phyloP scores from a whole-genome alignment of 2,113 vertebrate species.

The Saccopteryx bilineata region DNA sequence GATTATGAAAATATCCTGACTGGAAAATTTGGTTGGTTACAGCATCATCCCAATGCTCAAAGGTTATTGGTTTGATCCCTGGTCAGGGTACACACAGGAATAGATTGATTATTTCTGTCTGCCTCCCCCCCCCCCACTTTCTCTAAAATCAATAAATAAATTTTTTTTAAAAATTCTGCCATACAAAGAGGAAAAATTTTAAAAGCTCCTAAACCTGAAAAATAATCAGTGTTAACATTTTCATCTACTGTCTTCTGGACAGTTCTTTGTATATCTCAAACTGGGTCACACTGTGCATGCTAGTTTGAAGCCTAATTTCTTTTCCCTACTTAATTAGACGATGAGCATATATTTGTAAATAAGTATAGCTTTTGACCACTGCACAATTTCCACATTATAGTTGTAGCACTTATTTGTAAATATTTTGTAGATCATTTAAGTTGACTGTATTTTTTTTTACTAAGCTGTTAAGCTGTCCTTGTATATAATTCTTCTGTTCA shows the following conservation, averaged over 20 bases:
- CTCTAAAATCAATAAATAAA: no score
- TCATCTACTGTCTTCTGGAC: background rate
- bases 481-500: background rate
- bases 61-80: no score
- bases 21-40: no score
- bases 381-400: background rate
- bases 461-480: background rate
- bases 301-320: background rate
- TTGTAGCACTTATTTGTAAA: background rate
- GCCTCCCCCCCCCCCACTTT: no score
- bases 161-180: background rate
- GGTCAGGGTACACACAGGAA: no score
- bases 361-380: background rate
- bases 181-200: background rate
- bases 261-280: background rate
- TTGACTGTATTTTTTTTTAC: constrained; percentile 15
- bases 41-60: no score
- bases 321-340: background rate
- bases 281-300: background rate
- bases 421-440: background rate
- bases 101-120: no score
- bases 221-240: background rate
- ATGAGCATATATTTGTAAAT: constrained; percentile 4
- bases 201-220: background rate
- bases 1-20: background rate